These are phyloP conservation scores for Lithodes maja DNA, from an alignment of 2,888 invertebrate genomes.

Conservation along the genomic window DNA sequence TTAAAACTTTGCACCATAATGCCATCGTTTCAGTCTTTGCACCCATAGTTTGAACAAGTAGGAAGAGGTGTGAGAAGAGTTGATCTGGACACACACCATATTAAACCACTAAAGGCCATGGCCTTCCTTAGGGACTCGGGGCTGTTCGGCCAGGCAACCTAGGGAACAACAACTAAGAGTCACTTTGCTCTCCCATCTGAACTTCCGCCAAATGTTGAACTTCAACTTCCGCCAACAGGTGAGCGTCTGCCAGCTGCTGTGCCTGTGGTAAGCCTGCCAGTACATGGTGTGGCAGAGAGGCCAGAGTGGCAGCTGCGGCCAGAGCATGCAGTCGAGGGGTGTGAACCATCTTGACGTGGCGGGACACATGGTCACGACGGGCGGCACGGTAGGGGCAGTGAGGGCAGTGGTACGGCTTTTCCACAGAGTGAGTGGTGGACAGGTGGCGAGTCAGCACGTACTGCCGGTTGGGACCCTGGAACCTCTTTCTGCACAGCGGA, in stretches of 20 bases:
- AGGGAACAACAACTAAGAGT: not conserved
- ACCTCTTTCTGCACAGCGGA: conserved; percentile 69
- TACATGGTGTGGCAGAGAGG: conserved; percentile 50
- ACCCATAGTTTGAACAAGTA: too few relatives aligned
- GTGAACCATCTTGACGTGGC: conserved; percentile 66
- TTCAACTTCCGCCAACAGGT: conserved; percentile 29
- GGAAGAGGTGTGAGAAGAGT: not conserved
- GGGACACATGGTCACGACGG: conserved; percentile 64
- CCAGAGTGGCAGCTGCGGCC: conserved; percentile 50
- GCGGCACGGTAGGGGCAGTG: conserved; percentile 69
- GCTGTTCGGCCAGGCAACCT: too few relatives aligned
- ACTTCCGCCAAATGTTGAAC: conserved; percentile 29
- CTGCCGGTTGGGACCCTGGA: conserved; percentile 69
- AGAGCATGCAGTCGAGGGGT: conserved; percentile 61
- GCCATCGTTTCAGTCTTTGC: too few relatives aligned
- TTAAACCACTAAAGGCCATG: conserved; percentile 1
- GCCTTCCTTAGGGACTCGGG: too few relatives aligned
- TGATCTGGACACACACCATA: not conserved
- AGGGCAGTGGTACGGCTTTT: conserved; percentile 69
- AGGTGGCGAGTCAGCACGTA: conserved; percentile 68
- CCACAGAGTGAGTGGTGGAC: conserved; percentile 64
- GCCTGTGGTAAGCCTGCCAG: not conserved
- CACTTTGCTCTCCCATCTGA: conserved; percentile 13
- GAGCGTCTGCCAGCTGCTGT: conserved; percentile 21
- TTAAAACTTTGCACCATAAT: too few relatives aligned